phyloP scores from a whole-genome alignment of 2,797 vertebrate genomes.

The Xerus rutilus region DNA sequence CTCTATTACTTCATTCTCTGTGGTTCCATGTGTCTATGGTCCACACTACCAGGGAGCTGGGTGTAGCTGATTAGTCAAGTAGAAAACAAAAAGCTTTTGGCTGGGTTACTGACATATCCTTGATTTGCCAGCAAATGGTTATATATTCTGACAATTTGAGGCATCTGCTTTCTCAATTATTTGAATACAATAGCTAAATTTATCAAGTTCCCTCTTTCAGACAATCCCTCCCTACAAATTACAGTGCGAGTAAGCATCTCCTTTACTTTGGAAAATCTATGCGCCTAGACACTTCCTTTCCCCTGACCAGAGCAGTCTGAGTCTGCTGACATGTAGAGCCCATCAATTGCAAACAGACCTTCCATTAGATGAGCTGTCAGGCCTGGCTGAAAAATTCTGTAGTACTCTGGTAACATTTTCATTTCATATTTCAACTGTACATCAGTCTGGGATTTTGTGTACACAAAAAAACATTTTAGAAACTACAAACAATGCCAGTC shows the following conservation, averaged over 20 bases:
- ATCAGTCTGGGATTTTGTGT: constrained; percentile 24
- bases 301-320: neutral
- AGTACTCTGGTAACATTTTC: constrained; percentile 36
- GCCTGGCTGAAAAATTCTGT: neutral
- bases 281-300: neutral
- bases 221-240: neutral
- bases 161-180: constrained; percentile 22
- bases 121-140: neutral
- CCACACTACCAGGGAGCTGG: neutral
- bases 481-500: neutral
- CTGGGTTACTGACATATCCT: neutral
- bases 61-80: neutral
- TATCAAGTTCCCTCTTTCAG: neutral
- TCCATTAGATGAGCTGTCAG: neutral
- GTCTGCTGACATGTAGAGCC: neutral
- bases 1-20: neutral
- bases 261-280: constrained; percentile 25
- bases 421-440: constrained; percentile 10
- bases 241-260: neutral
- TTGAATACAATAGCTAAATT: neutral
- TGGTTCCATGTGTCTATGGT: neutral
- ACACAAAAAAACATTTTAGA: neutral
- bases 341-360: neutral
- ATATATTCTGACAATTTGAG: neutral
- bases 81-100: constrained; percentile 16